A percentile compares a stretch with the other conserved stretches of the same genome.
These are phyloP conservation scores for Drosophila nr. medialis DNA, from an alignment of 2,888 invertebrate genomes.

Conservation along the genomic window DNA sequence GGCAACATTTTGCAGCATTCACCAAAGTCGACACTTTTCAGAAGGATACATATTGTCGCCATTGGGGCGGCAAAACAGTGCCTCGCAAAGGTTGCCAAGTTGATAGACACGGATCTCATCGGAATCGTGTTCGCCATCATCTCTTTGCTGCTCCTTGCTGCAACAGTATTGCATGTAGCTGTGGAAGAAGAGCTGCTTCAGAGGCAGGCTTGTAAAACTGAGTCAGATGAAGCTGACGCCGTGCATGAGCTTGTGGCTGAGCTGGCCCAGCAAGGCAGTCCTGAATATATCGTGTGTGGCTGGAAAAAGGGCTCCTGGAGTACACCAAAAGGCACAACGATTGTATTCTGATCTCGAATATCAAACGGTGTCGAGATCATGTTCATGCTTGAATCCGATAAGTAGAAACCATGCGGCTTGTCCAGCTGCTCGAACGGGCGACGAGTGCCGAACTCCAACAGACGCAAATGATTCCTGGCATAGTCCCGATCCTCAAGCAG, in stretches of 20 bases:
- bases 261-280: slow-evolving; percentile 73
- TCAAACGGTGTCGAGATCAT: slow-evolving; percentile 69
- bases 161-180: slow-evolving; percentile 82
- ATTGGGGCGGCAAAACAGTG: slow-evolving; percentile 55
- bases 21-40: slow-evolving; percentile 73
- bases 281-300: slow-evolving; percentile 63
- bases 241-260: slow-evolving; percentile 80
- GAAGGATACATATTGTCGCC: slow-evolving; percentile 65
- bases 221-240: slow-evolving; percentile 65
- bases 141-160: slow-evolving; percentile 27
- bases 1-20: neutral
- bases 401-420: slow-evolving; percentile 19
- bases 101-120: slow-evolving; percentile 71
- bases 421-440: slow-evolving; percentile 24
- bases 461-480: slow-evolving; percentile 62
- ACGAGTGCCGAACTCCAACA: slow-evolving; percentile 56
- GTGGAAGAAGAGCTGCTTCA: slow-evolving; percentile 70
- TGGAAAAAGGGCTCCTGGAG: slow-evolving; percentile 65
- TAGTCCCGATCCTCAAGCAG: slow-evolving; percentile 39
- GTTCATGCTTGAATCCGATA: slow-evolving; percentile 31
- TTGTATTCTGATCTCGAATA: slow-evolving; percentile 64
- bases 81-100: slow-evolving; percentile 70
- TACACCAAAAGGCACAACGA: slow-evolving; percentile 74
- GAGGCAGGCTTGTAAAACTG: slow-evolving; percentile 38
- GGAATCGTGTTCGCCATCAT: slow-evolving; percentile 69